These are phyloP conservation scores for Meandrusa payeni DNA, from an alignment of 2,888 invertebrate species.

Conservation along the genomic window DNA sequence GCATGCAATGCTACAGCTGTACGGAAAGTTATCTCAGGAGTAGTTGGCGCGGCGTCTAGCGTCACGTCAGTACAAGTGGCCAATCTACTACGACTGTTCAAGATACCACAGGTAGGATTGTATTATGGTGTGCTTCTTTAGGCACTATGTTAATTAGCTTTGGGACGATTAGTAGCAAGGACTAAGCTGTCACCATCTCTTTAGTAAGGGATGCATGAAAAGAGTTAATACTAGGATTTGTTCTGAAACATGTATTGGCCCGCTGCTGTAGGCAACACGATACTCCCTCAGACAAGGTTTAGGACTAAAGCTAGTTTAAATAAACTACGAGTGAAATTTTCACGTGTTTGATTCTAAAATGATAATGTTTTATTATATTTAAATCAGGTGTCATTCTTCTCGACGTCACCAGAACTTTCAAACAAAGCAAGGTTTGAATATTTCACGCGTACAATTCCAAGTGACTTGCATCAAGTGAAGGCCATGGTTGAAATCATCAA, in stretches of 20 bases:
- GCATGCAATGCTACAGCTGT: constrained; percentile 88
- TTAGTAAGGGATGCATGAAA: too few relatives aligned
- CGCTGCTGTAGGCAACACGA: too few relatives aligned
- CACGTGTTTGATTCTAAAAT: too few relatives aligned
- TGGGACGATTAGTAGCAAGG: too few relatives aligned
- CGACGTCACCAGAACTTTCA: constrained; percentile 95
- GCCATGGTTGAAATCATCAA: constrained; percentile 97
- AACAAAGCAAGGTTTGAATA: constrained; percentile 97
- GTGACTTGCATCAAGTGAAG: constrained; percentile 95
- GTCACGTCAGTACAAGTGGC: constrained; percentile 98
- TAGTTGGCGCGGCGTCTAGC: constrained; percentile 84
- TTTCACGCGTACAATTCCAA: constrained; percentile 95
- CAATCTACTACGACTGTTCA: constrained; percentile 90
- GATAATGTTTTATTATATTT: too few relatives aligned
- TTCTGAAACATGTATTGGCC: too few relatives aligned
- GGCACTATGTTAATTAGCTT: too few relatives aligned
- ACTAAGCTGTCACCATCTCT: too few relatives aligned
- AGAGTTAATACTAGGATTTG: too few relatives aligned
- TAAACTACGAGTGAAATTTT: too few relatives aligned
- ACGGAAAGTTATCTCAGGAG: constrained; percentile 69
- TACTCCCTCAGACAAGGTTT: too few relatives aligned
- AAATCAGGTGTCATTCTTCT: constrained; percentile 97
- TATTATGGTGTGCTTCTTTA: not conserved
- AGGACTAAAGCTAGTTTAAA: too few relatives aligned
- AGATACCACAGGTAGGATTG: constrained; percentile 86